Evolutionary conservation across 2,113 vertebrate genomes (phyloP), one percentile per base, ranked within the genome.

Genomic region (Rhinogobius similis): DNA sequence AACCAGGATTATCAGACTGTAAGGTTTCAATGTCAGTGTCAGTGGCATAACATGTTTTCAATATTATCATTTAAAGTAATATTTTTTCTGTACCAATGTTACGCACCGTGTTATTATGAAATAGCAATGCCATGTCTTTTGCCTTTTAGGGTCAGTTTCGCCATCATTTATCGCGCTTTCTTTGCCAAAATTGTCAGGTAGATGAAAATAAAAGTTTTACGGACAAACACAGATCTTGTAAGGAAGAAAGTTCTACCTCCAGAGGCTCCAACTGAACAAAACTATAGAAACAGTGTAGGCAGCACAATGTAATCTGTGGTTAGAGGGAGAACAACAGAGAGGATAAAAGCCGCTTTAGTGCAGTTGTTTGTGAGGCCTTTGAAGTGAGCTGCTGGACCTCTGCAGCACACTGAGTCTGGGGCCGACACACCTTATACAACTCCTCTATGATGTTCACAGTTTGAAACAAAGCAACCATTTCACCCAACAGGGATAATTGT

Each of bases 211-310:
- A 41, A 72, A 77, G 56, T 43, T 36, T 36, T 74, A 74, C 70
- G 71, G 81, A 41, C 21, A 43, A 62, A 74, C 3, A 62, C 3
- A 62, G 56, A 66, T 16, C 21, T 41, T 41, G 32, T 65, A 27
- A 73, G 18, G 48, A 24, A 46, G 23, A 73, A 65, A 65, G 56
- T 67, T 68, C 16, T 79, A 66, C 70, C 81, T 83, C 78, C 41
- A 81, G 70, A 81, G 78, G 70, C 61, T 58, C 24, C 24, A n/a
- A 73, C 72, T 67, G 66, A 72, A 81, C 44, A 78, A 86, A 81
- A 75, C 62, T 21, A 50, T 50, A 68, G 48, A 70, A 68, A 73
- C 29, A 8, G 36, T 39, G 14, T 1, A 68, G 65, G 71, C 18
- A 64, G 62, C 44, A 65, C 63, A 75, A 79, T 16, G 68, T 39